A percentile compares a stretch with the other conserved stretches of the same genome.
These are phyloP conservation scores for Pachliopta kotzebuea DNA, from an alignment of 2,888 invertebrate species.

Conservation along the genomic window DNA sequence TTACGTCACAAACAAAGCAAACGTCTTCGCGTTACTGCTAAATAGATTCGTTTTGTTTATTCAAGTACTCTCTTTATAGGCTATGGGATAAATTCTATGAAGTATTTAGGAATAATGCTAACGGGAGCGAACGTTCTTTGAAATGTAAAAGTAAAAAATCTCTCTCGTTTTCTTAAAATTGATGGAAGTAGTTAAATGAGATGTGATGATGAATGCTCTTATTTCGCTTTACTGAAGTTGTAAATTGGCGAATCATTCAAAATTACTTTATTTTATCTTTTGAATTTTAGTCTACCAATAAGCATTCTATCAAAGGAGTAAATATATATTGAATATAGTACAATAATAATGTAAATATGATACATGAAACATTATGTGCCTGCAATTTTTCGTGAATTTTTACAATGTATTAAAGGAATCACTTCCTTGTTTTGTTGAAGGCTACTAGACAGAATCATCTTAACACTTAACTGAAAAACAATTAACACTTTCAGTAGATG, in stretches of 20 bases:
- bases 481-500: background rate
- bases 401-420: too few relatives aligned
- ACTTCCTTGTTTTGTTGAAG: too few relatives aligned
- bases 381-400: too few relatives aligned
- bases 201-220: background rate
- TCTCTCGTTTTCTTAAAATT: background rate
- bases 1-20: conserved; percentile 16
- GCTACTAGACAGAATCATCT: background rate
- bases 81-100: background rate
- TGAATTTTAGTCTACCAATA: too few relatives aligned
- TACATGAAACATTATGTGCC: too few relatives aligned
- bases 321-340: too few relatives aligned
- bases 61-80: conserved; percentile 12
- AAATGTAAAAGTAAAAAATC: background rate
- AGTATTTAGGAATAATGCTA: background rate
- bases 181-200: background rate
- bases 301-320: too few relatives aligned
- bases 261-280: too few relatives aligned
- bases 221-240: background rate
- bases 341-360: too few relatives aligned
- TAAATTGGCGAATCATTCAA: too few relatives aligned
- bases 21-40: conserved; percentile 11
- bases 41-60: conserved; percentile 16
- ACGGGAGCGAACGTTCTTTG: background rate
- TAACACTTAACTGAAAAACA: background rate